phyloP scores from a whole-genome alignment of 2,113 vertebrate genomes.

The Chrysemys picta region DNA sequence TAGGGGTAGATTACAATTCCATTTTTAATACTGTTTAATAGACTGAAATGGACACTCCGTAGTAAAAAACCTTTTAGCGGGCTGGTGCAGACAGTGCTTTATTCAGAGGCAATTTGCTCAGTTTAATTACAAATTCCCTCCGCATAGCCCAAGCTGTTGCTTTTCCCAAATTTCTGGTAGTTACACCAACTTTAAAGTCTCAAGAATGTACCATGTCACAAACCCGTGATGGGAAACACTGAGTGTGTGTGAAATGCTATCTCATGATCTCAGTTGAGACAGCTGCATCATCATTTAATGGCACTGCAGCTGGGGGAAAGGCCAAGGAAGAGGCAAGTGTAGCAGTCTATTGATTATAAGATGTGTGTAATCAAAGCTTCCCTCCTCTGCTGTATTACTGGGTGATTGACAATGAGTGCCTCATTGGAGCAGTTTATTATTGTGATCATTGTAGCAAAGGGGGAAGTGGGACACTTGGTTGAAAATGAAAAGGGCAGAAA shows the following conservation, averaged over 20 bases:
- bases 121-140: conserved; percentile 28
- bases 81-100: conserved; percentile 29
- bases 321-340: background rate
- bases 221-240: background rate
- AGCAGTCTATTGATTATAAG: background rate
- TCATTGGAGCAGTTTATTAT: background rate
- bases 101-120: conserved; percentile 48
- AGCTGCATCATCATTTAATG: background rate
- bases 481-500: background rate
- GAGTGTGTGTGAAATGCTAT: background rate
- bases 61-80: conserved; percentile 59
- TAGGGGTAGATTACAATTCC: conserved; percentile 56
- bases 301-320: background rate
- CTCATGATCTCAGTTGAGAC: background rate
- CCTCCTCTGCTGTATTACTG: background rate
- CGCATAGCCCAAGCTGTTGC: background rate
- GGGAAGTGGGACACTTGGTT: background rate
- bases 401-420: background rate
- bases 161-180: background rate
- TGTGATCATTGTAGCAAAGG: background rate
- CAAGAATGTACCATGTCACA: background rate
- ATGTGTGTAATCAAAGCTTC: background rate
- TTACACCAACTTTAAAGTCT: background rate
- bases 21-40: conserved; percentile 51
- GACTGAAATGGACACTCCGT: conserved; percentile 38